Evolutionary conservation across 2,797 vertebrate species (phyloP), one percentile per base, ranked within the genome.

Genomic region (Eulemur albifrons): DNA sequence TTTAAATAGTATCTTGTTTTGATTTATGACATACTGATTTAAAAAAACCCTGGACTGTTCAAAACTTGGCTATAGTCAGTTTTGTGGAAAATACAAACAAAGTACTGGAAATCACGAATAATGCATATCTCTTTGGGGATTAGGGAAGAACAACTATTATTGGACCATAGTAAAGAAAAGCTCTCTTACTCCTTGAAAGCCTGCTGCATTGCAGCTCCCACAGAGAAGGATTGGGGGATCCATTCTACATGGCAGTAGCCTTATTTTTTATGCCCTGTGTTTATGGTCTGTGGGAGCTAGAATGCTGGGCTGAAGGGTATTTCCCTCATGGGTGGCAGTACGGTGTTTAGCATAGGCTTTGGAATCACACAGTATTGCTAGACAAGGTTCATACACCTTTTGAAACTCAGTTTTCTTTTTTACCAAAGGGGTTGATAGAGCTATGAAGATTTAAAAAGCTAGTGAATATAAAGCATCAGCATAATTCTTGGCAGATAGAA

Each of bases 1-100:
- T 95, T 92, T 57, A 93, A 93, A 54, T 81, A 75, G 23, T 90
- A 30, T 18, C 38, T 80, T 96, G 48, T 20, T 94, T 90, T 88
- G 63, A 69, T 88, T 88, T 88, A 38, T 70, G 54, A 84, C 43
- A 79, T 15, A 43, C 10, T 90, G 63, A 54, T 92, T 72, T 61
- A 87, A 79, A 40, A 90, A 91, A 59, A 48, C 7, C 11, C 30
- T 91, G 82, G 85, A 76, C 52, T 82, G 35, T 48, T 92, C 81
- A 95, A 84, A 86, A 43, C 23, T 48, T 76, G 43, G 5, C n/a
- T 65, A 4, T 40, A 54, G 63, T 96, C 52, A 85, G 0, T 90
- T 94, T 85, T 94, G 17, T 72, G 88, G 57, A 54, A 84, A 76
- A 21, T 91, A 81, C 18, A 86, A 93, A 54, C 4, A 85, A 35